These are phyloP conservation scores for Tridacna gigas DNA, from an alignment of 2,888 invertebrate species.

Conservation along the genomic window DNA sequence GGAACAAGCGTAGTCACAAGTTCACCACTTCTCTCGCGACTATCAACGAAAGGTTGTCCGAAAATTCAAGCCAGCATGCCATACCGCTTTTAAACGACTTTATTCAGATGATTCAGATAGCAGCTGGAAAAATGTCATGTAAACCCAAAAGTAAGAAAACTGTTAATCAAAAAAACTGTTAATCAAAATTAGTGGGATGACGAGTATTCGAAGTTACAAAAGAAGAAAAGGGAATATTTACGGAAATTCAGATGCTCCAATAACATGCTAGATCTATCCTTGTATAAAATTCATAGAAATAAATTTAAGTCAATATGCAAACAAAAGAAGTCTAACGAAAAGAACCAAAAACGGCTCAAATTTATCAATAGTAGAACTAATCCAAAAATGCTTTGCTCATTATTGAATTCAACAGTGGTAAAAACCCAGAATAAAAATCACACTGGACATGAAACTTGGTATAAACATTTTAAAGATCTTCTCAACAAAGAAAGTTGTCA, in stretches of 20 bases:
- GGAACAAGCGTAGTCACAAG: background rate
- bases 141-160: background rate
- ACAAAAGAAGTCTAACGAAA: background rate
- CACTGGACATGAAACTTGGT: background rate
- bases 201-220: background rate
- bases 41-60: background rate
- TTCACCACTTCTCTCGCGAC: background rate
- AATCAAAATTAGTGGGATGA: background rate
- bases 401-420: background rate
- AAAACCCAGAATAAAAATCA: background rate
- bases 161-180: too few species aligned
- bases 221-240: background rate
- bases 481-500: too few species aligned
- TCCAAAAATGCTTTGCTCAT: background rate
- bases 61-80: background rate
- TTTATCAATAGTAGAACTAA: background rate
- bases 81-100: background rate
- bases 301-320: background rate
- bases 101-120: background rate
- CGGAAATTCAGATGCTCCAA: background rate
- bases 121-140: background rate
- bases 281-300: background rate
- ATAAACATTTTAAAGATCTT: background rate
- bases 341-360: background rate
- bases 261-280: background rate